These are phyloP conservation scores for Stegodyphus dumicola DNA, from an alignment of 1,140 invertebrate species.

Conservation along the genomic window DNA sequence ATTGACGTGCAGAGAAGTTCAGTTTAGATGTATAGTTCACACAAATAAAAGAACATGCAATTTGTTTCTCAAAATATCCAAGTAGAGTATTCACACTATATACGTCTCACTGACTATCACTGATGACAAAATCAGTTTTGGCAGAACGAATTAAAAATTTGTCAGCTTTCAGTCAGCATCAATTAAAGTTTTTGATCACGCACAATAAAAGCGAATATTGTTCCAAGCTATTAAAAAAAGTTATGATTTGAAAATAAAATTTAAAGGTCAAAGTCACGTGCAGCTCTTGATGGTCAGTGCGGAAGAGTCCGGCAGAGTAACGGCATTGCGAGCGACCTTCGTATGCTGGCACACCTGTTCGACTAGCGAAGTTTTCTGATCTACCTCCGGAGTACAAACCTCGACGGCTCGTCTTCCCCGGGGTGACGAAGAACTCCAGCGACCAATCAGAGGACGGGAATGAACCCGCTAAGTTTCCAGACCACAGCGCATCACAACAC, in stretches of 20 bases:
- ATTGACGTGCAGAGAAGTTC: too few species aligned
- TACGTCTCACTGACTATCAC: too few species aligned
- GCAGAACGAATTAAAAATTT: too few species aligned
- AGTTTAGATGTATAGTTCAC: too few species aligned
- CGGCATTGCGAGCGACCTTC: background rate
- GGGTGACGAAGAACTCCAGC: conserved; percentile 8
- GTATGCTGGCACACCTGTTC: conserved; percentile 5
- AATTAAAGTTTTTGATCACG: background rate
- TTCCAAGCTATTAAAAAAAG: background rate
- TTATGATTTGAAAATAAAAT: background rate
- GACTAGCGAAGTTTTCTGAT: background rate
- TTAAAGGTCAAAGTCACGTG: background rate
- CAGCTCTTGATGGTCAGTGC: background rate
- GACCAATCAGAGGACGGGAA: conserved; percentile 4
- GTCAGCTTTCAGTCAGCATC: too few species aligned
- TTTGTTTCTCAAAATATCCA: too few species aligned
- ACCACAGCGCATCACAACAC: conserved; percentile 41
- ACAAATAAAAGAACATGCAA: too few species aligned
- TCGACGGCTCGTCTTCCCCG: background rate
- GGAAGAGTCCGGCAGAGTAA: background rate
- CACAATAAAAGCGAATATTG: background rate
- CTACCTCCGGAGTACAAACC: background rate
- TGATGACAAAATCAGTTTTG: too few species aligned
- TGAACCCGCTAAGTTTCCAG: background rate
- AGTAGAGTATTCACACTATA: too few species aligned